Base-by-base conservation (phyloP, 2,113 vertebrate genomes). In the Felis chaus region DNA sequence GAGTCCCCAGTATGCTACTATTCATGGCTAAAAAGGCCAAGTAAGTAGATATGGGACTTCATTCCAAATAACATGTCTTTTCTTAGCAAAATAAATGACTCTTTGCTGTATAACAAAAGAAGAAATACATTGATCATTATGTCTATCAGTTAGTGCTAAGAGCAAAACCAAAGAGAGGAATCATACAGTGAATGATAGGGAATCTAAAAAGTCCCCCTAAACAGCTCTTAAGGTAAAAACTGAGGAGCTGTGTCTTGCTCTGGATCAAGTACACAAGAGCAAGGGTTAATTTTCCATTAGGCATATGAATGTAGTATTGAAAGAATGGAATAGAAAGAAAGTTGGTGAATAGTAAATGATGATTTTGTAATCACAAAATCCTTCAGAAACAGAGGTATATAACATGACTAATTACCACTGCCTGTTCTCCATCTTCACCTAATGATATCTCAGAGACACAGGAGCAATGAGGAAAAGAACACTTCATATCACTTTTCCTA, bases 41-140 rank as follows among this genome's bases (percentile, higher is more conserved):
- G 14, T 41, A 61, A 91, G 12, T 94, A 41, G 9, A 19, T 88
- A 50, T 50, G 12, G 31, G 29, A 50, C 73, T 91, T 90, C 71
- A 91, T 88, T 97, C 41, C 65, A 89, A 95, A 79, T 61, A 95
- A 94, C 94, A 82, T 89, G 33, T 74, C 19, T 84, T 89, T 89
- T 93, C 71, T 93, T 93, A 91, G 68, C 19, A 94, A 74, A 74
- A 91, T 82, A 92, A 95, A 79, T 55, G 48, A 91, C 21, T 92
- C 18, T 2, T 83, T 71, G 27, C 31, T 94, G 19, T 63, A 55
- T 16, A 94, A 89, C 18, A 15, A 93, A 48, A 61, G 41, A 69
- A 31, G 25, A 92, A 94, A 81, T 14, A 82, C 13, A 86, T 33
- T 53, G 25, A 90, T 92, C 74, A 85, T 0, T 21, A 57, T 19